These are phyloP conservation scores for Steromphala cineraria DNA, from an alignment of 2,888 invertebrate genomes.

Conservation along the genomic window DNA sequence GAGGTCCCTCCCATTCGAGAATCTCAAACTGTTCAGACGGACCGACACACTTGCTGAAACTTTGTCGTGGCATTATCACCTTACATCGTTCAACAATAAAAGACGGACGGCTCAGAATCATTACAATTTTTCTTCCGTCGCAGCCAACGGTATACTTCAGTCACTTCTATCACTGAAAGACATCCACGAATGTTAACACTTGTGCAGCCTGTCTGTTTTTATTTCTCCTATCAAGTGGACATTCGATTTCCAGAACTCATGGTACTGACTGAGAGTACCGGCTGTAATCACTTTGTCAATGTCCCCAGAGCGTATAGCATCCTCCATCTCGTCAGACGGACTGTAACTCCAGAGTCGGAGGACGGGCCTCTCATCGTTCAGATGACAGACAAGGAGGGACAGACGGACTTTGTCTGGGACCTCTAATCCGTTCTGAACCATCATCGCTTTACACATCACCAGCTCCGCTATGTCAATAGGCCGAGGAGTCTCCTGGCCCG, in stretches of 20 bases:
- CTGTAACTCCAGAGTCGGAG: constrained; percentile 61
- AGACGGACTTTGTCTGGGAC: constrained; percentile 49
- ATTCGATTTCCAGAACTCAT: constrained; percentile 63
- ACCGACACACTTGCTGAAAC: no score
- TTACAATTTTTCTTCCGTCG: no score
- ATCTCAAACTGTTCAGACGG: no score
- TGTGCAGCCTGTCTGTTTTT: background rate
- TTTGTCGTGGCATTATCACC: no score
- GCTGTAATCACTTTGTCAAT: constrained; percentile 66
- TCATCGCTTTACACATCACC: constrained; percentile 60
- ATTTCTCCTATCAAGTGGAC: constrained; percentile 34
- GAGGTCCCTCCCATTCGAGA: no score
- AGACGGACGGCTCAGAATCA: no score
- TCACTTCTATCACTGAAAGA: no score
- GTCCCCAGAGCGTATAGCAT: constrained; percentile 56
- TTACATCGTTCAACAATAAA: no score
- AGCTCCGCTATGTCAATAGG: constrained; percentile 64
- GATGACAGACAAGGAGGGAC: constrained; percentile 57
- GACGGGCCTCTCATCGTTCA: constrained; percentile 58
- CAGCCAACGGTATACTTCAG: no score
- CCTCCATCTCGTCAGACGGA: constrained; percentile 61
- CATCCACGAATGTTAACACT: background rate
- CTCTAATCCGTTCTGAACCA: constrained; percentile 63
- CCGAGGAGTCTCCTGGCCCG: constrained; percentile 59
- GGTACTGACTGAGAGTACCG: constrained; percentile 58